Evolutionary conservation across 2,888 invertebrate genomes (phyloP).

Genomic region (Macrosiphum euphorbiae): DNA sequence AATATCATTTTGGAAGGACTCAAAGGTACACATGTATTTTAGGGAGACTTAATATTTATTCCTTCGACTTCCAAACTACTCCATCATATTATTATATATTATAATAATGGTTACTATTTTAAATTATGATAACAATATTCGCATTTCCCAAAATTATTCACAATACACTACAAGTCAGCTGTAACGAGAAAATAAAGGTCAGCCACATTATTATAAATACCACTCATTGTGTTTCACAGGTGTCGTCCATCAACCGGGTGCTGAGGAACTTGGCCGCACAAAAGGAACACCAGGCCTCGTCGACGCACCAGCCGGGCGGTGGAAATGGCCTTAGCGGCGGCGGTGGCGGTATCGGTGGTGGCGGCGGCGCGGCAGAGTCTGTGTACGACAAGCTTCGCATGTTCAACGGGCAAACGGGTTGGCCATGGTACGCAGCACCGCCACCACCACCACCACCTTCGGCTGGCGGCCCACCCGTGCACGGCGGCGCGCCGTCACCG

Average conservation of each 20-base stretch:
- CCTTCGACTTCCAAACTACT: background rate
- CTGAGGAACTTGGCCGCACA: slow-evolving; percentile 95
- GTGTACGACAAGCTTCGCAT: slow-evolving; percentile 95
- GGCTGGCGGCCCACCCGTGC: slow-evolving; percentile 57
- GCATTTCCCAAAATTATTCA: background rate
- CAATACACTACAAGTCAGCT: background rate
- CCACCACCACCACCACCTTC: slow-evolving; percentile 62
- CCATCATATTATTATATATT: background rate
- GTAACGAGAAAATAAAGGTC: background rate
- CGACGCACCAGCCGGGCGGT: slow-evolving; percentile 71
- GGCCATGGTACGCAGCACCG: slow-evolving; percentile 68
- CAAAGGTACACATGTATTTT: background rate
- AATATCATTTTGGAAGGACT: background rate
- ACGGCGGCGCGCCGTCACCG: slow-evolving; percentile 64
- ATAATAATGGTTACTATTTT: too few relatives aligned
- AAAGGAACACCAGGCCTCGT: slow-evolving; percentile 88
- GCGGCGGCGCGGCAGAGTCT: slow-evolving; percentile 75
- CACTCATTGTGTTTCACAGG: slow-evolving; percentile 75
- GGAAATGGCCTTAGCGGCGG: slow-evolving; percentile 72
- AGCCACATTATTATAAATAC: background rate
- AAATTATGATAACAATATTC: background rate
- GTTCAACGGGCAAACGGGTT: slow-evolving; percentile 87
- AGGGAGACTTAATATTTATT: background rate
- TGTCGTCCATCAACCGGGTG: slow-evolving; percentile 98
- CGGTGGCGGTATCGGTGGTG: background rate